Base-by-base conservation (phyloP, 1,140 invertebrate species). In the Trachymyrmex cornetzi region DNA sequence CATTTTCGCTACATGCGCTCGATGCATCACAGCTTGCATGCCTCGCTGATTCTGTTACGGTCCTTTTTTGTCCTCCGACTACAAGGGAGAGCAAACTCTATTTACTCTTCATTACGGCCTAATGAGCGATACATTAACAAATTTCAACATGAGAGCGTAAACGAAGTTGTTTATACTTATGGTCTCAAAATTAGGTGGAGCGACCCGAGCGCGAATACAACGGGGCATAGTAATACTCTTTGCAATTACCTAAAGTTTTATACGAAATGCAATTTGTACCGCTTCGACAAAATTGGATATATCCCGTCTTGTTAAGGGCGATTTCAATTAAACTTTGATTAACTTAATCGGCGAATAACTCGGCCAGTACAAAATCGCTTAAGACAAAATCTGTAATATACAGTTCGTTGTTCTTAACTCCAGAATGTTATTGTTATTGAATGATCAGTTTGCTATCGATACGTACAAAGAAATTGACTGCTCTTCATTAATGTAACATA, bases 91-190 rank as follows among this genome's bases (percentile, higher is more conserved):
- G 55, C 64, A 88, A 89, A 89, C 85, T 89, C 82, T 74, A 89
- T 89, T 89, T 89, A 86, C 88, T 89, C 87, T 89, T 89, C 87
- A 71, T 89, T 89, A 89, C 69, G 61, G 27, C 79, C 61, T 89
- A 89, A 89, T 82, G 87, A 89, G 57, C 55, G 67, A 64, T 75
- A 85, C 84, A 89, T 89, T 89, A 89, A 81, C 79, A 77, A 89
- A 84, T 84, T 75, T 61, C 55, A 74, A 74, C 67, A 82, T 75
- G 55, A 50, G 57, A 74, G 53, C 19, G 69, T 82, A 61, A 84
- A 63, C 27, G 55, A 84, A 48, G 69, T 84, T 61, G 44, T 82
- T 82, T 82, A 59, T 27, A 72, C 66, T 82, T 82, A 72, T 74
- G 55, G 38, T 16, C 53, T 48, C 24, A 16, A 59, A 71, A 71